Conservation (phyloP, 2,113 vertebrate species). For the Recurvirostra avosetta region DNA sequence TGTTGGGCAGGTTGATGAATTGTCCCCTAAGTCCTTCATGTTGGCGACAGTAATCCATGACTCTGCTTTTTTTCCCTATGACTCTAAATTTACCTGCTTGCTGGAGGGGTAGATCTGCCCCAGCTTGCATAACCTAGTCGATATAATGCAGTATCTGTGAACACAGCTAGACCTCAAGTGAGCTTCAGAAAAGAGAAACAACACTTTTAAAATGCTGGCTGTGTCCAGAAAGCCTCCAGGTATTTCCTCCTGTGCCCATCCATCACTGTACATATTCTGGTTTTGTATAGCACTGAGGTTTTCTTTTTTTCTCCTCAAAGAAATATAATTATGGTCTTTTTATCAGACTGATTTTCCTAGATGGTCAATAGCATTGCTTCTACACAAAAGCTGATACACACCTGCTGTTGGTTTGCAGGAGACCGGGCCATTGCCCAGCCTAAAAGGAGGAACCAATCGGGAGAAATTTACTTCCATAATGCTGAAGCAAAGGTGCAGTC, state of each 20-base stretch:
- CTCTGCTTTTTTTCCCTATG: accelerated
- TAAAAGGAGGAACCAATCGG: background rate
- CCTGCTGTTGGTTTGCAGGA: background rate
- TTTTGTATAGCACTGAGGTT: background rate
- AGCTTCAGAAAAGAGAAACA: background rate
- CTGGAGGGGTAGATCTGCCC: background rate
- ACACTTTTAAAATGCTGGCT: background rate
- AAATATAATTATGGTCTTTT: background rate
- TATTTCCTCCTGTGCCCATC: background rate
- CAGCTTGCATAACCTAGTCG: background rate
- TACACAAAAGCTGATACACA: background rate
- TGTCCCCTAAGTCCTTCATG: background rate
- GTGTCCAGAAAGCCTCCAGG: background rate
- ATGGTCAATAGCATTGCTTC: background rate
- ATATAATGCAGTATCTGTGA: background rate
- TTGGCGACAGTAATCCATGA: background rate
- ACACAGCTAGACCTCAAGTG: background rate
- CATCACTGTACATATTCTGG: background rate
- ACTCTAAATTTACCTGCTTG: background rate
- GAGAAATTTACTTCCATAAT: background rate
- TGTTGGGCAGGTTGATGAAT: background rate
- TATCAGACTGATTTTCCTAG: background rate
- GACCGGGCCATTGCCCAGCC: background rate
- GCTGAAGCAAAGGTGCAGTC: background rate
- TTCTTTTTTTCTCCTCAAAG: background rate